Evolutionary conservation across 2,113 vertebrate species (phyloP).

Genomic region (Coregonus clupeaformis): DNA sequence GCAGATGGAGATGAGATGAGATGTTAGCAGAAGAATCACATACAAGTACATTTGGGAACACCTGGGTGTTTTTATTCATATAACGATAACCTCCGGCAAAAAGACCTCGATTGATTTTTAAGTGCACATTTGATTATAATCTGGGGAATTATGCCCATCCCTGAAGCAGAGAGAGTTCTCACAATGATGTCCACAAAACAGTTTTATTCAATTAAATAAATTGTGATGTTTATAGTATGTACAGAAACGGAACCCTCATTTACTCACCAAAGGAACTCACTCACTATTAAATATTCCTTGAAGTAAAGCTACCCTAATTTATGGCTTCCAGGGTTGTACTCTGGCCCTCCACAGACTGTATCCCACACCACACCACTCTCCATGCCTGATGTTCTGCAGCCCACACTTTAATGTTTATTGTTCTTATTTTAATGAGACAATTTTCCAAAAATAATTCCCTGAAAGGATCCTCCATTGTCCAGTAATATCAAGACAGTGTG

Average conservation of each 20-base stretch:
- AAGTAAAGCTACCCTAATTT: not conserved
- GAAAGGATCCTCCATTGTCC: slow-evolving; percentile 51
- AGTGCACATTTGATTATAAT: not conserved
- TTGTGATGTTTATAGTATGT: not conserved
- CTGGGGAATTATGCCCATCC: not conserved
- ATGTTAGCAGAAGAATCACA: slow-evolving; percentile 23
- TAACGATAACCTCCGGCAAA: not conserved
- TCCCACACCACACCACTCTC: not conserved
- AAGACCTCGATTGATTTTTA: not conserved
- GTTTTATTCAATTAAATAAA: slow-evolving; percentile 6
- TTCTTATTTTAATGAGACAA: slow-evolving; percentile 39
- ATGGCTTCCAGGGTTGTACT: slow-evolving; percentile 19
- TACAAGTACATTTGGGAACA: slow-evolving; percentile 2
- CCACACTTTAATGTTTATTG: slow-evolving; percentile 29
- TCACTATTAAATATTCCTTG: not conserved
- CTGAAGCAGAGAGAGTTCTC: not conserved
- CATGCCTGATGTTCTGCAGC: not conserved
- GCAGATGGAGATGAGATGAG: slow-evolving; percentile 23
- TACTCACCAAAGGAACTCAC: not conserved
- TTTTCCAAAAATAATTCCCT: slow-evolving; percentile 58
- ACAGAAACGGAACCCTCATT: slow-evolving; percentile 10
- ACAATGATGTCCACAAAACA: not conserved
- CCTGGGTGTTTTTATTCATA: not conserved
- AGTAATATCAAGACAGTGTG: slow-evolving; percentile 62
- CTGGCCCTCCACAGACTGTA: slow-evolving; percentile 11